Evolutionary conservation across 2,888 invertebrate genomes (phyloP), one percentile per base, ranked within the genome.

Genomic region (Notocelia uddmanniana): DNA sequence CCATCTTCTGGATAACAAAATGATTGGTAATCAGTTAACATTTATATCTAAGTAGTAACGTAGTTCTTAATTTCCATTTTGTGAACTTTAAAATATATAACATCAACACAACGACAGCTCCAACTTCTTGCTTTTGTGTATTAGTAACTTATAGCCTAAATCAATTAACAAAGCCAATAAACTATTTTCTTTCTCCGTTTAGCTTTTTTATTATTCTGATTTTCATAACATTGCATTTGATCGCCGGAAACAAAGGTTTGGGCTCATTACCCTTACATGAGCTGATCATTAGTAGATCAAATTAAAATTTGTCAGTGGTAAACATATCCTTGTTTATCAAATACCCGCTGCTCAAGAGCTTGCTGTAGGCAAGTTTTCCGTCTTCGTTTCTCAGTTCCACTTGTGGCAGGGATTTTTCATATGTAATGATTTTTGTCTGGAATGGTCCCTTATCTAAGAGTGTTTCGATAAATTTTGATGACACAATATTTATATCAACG

Each of bases 401-500:
- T 54, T 75, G 76, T 6, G 88, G 87, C 3, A 83, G 50, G 0
- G 75, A 64, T 19, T 81, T 78, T 1, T 81, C 77, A 34, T 77
- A 76, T 21, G 77, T 73, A 0, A 90, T 77, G 26, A 94, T 79
- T 75, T 87, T 88, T 0, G 83, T 89, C 23, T 81, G 77, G 60
- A 92, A 89, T 15, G 89, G 88, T 2, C 87, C 89, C 68, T 87
- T 84, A 50, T 88, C 86, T 19, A 91, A 69, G 71, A 93, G 88
- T 18, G 83, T 80, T 15, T 85, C 76, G 13, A 79, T 73, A 68
- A 83, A 89, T 74, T 83, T 80, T 70, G 89, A 79, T 8, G 87
- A 82, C 15, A 94, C 78, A 5, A 77, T 72, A n/a, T 82, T 80
- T 0, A 86, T 76, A 31, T 90, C 84, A 0, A 87, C 70, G 0